Evolutionary conservation across 2,113 vertebrate genomes (phyloP).

Genomic region (Nyctibius bracteatus): DNA sequence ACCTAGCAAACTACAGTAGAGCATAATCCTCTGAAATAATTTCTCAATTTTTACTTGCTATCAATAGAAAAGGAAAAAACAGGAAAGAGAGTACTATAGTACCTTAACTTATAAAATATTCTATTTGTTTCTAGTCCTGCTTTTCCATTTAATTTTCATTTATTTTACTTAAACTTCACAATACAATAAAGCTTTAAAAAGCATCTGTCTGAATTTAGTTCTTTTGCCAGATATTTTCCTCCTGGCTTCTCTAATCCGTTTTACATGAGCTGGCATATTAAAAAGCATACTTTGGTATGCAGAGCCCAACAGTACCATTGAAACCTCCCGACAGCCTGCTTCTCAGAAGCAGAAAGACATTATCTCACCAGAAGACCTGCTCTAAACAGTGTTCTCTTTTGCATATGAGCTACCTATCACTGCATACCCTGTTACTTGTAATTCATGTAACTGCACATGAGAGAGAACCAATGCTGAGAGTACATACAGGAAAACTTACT

Average conservation of each 20-base stretch:
- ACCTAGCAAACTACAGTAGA: background rate
- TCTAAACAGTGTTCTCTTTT: background rate
- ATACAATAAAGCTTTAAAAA: background rate
- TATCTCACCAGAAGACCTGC: background rate
- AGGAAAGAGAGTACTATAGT: background rate
- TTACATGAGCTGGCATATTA: background rate
- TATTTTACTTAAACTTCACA: background rate
- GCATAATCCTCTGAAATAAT: background rate
- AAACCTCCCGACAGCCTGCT: background rate
- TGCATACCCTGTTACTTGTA: background rate
- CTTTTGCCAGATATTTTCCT: background rate
- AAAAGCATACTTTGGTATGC: background rate
- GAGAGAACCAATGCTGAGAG: background rate
- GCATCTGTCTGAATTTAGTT: background rate
- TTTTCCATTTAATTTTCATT: background rate
- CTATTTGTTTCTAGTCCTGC: background rate
- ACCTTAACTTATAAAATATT: background rate
- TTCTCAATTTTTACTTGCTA: background rate
- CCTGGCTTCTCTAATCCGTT: background rate
- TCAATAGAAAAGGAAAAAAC: background rate
- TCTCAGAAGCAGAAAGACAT: background rate
- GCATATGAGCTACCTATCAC: background rate
- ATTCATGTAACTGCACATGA: background rate
- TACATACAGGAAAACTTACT: background rate
- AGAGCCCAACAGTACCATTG: background rate